Conservation (phyloP, 1,140 invertebrate genomes). For the Zaprionus lachaisei region DNA sequence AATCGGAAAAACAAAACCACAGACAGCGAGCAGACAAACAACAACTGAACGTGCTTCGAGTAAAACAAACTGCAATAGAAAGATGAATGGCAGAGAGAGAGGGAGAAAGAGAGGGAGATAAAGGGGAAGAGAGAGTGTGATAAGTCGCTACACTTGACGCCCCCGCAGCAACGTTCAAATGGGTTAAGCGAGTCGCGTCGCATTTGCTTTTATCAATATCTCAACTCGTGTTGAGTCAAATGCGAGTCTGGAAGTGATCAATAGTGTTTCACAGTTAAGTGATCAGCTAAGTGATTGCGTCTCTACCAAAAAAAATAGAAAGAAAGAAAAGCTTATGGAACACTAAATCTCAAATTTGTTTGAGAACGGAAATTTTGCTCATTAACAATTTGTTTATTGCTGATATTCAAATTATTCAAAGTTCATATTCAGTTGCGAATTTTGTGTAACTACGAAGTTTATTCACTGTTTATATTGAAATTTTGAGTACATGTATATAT, state of each 20-base stretch:
- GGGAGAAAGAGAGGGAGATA: not conserved
- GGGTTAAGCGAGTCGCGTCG: slow-evolving; percentile 34
- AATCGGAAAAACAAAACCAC: slow-evolving; percentile 59
- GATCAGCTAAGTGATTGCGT: not conserved
- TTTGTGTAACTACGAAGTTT: too few species aligned
- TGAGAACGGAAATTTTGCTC: too few species aligned
- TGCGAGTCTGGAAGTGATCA: slow-evolving; percentile 12
- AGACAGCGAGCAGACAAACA: slow-evolving; percentile 52
- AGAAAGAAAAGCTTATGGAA: not conserved
- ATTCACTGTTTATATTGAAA: too few species aligned
- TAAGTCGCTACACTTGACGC: slow-evolving; percentile 39
- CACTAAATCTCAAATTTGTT: not conserved
- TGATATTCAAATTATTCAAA: too few species aligned
- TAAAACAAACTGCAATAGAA: slow-evolving; percentile 11
- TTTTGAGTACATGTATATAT: too few species aligned
- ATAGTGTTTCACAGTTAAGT: slow-evolving; percentile 3
- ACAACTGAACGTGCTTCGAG: slow-evolving; percentile 23
- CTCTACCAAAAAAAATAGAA: not conserved
- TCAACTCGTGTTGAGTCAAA: slow-evolving; percentile 11
- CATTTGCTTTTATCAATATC: slow-evolving; percentile 28
- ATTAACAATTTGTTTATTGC: too few species aligned
- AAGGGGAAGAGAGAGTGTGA: not conserved
- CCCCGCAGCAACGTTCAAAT: slow-evolving; percentile 39
- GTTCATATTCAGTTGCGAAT: too few species aligned
- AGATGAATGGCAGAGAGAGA: slow-evolving; percentile 11